Evolutionary conservation across 64 coral and sea anemone species (phyloP), one percentile per base, ranked within the genome.

Genomic region (Platygyra sinensis): DNA sequence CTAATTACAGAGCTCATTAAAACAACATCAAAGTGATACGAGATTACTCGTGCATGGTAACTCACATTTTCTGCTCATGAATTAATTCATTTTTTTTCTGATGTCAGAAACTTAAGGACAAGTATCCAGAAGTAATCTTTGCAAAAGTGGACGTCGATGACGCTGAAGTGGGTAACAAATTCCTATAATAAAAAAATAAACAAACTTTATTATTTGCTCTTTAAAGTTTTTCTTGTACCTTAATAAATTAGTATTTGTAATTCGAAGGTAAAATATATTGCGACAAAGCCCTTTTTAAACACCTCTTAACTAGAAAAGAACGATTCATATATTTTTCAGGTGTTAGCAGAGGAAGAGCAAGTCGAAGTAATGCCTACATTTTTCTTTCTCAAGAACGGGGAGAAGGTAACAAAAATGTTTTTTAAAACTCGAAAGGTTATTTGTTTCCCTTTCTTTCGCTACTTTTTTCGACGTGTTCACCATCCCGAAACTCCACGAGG

Each of bases 331-430:
- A 33, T 83, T 2, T 83, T 74, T 73, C 32, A 87, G 86, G 71
- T 25, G 1, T 10, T 76, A 29, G 67, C 86, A 28, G 71, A 87
- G 15, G 17, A 20, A 3, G 86, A 87, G 33, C 9, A 38, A 2
- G 55, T 87, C 28, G 73, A 73, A 59, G 86, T 76, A 13, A 87
- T 87, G 86, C 86, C 86, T 74, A 87, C 86, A 28, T 87, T 87
- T 62, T 17, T 57, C 13, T 87, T 87, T 76, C 59, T 49, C 86
- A 87, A 87, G 30, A 74, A 87, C 36, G 69, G 69, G 18, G 7
- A 55, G 3, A 87, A 60, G 86, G 86, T 87, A 87, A 76, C n/a
- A 5, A 36, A 36, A 25, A n/a, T 29, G 25, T n/a, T 69, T 69
- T 27, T 27, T 0, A 69, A 27, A 65, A 65, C 18, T 65, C 24